Conservation (phyloP, 2,113 vertebrate genomes). For the Glaucidium brasilianum region DNA sequence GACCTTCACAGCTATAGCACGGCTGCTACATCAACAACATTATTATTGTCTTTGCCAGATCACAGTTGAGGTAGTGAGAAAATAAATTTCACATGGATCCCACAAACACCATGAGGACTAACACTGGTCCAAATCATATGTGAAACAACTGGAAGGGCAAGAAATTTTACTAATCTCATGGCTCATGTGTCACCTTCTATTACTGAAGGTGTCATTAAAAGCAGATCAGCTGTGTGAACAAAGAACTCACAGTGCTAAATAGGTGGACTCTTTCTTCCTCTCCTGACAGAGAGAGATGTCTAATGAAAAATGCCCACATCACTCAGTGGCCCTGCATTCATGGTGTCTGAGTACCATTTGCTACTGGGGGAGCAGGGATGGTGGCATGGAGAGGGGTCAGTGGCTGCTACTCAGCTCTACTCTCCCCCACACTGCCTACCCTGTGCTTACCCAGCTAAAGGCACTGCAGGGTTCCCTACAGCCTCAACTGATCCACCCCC, state of each 20-base stretch:
- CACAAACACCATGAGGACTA: not conserved
- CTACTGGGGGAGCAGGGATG: not conserved
- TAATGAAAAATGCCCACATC: not conserved
- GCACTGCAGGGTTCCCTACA: not conserved
- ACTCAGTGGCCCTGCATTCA: rapidly evolving
- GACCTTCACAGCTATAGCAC: not conserved
- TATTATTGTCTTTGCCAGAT: not conserved
- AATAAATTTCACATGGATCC: not conserved
- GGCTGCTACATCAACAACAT: not conserved
- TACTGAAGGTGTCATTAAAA: not conserved
- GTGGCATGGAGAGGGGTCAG: rapidly evolving
- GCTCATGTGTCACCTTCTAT: not conserved
- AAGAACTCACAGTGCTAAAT: not conserved
- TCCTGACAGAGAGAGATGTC: not conserved
- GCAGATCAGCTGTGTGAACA: not conserved
- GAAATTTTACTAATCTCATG: not conserved
- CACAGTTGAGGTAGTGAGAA: not conserved
- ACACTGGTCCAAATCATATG: not conserved
- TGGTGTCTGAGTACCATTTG: not conserved
- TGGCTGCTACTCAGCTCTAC: not conserved
- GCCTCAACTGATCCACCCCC: not conserved
- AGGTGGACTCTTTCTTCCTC: not conserved
- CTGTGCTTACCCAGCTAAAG: rapidly evolving
- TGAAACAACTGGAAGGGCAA: not conserved
- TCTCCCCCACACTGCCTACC: not conserved